These are phyloP conservation scores for Aphrophora alni DNA, from an alignment of 2,888 invertebrate species.

Conservation along the genomic window DNA sequence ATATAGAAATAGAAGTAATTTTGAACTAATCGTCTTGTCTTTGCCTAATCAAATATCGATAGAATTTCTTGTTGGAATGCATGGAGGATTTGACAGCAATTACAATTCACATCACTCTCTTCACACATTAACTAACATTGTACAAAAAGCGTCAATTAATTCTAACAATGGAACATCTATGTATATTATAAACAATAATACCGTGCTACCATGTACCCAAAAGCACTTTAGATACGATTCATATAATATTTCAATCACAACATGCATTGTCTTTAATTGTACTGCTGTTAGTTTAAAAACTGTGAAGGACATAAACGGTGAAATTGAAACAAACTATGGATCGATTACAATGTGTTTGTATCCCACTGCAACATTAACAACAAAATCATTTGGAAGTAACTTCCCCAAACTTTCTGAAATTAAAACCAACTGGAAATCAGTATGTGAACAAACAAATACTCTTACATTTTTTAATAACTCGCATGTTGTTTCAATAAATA, in stretches of 20 bases:
- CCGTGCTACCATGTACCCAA: background rate
- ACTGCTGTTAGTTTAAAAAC: background rate
- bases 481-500: background rate
- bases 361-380: background rate
- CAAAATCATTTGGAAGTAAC: background rate
- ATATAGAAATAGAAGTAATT: background rate
- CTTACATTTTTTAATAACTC: background rate
- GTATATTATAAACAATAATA: background rate
- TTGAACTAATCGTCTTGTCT: background rate
- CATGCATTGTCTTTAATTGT: background rate
- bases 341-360: background rate
- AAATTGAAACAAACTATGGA: background rate
- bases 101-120: background rate
- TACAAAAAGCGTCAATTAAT: background rate
- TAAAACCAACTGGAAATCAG: background rate
- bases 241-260: background rate
- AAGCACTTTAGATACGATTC: background rate
- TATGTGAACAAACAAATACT: background rate
- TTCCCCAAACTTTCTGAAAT: background rate
- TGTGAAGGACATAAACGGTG: background rate
- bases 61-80: background rate
- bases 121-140: background rate
- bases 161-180: background rate
- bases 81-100: background rate
- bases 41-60: background rate